These are phyloP conservation scores for Trachops cirrhosus DNA, from an alignment of 2,797 vertebrate species.

Conservation along the genomic window DNA sequence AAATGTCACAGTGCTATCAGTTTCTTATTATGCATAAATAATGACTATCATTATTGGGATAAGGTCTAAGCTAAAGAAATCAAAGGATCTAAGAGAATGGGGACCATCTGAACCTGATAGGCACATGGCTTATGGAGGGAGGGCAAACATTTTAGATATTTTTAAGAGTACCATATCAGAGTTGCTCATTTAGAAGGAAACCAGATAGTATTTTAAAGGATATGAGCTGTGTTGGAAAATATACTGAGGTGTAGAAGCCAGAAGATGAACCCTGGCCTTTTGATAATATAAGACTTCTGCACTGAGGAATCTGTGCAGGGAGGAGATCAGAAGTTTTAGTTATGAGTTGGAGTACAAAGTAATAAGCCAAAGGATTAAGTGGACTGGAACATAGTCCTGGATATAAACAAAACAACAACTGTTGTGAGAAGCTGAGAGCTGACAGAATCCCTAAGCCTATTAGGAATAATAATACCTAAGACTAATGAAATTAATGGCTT, in stretches of 20 bases:
- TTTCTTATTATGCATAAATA: background rate
- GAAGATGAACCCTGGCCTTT: background rate
- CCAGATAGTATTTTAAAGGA: background rate
- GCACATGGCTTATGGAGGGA: background rate
- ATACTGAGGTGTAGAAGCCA: background rate
- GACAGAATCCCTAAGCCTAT: background rate
- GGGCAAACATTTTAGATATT: background rate
- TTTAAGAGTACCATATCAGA: background rate
- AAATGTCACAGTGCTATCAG: background rate
- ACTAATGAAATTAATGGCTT: background rate
- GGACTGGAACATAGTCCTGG: background rate
- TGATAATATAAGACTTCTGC: background rate
- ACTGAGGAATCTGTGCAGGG: background rate
- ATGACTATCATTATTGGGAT: background rate
- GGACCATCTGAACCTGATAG: background rate
- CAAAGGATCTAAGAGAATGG: background rate
- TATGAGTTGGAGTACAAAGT: background rate
- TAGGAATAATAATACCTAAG: background rate
- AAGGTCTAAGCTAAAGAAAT: background rate
- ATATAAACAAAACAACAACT: background rate
- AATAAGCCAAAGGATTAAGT: slow-evolving; percentile 1
- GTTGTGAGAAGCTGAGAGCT: background rate
- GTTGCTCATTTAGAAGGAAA: slow-evolving; percentile 29
- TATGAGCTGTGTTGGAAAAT: background rate
- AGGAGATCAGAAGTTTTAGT: background rate